Evolutionary conservation across 2,797 vertebrate species (phyloP).

Genomic region (Ispidina picta): DNA sequence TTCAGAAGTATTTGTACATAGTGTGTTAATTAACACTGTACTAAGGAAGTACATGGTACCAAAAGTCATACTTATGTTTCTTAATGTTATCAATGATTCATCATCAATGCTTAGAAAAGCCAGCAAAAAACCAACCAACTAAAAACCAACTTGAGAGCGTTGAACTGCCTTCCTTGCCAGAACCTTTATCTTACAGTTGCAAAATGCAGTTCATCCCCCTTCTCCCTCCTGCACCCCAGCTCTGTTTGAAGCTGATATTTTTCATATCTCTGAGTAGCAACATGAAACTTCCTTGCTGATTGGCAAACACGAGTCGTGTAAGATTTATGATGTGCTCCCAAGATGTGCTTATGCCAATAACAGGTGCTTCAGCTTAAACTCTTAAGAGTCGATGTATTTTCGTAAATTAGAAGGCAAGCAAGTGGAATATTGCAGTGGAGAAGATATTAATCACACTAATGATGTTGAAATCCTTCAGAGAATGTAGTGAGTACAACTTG

Average conservation of each 20-base stretch:
- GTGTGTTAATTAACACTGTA: background rate
- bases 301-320: background rate
- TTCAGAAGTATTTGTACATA: background rate
- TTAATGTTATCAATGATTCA: background rate
- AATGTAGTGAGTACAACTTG: background rate
- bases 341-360: background rate
- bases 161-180: background rate
- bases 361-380: conserved; percentile 45
- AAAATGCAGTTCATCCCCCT: background rate
- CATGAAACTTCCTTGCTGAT: conserved; percentile 37
- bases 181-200: background rate
- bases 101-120: background rate
- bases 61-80: background rate
- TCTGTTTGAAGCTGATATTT: conserved; percentile 58
- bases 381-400: conserved; percentile 7
- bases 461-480: background rate
- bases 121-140: background rate
- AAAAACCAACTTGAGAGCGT: background rate
- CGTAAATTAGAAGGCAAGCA: conserved; percentile 24
- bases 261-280: conserved; percentile 29
- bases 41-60: background rate
- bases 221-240: background rate
- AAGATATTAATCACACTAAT: conserved; percentile 31
- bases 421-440: background rate
- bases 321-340: conserved; percentile 26